These are phyloP conservation scores for Lagenorhynchus albirostris DNA, from an alignment of 2,113 vertebrate species.

Conservation along the genomic window DNA sequence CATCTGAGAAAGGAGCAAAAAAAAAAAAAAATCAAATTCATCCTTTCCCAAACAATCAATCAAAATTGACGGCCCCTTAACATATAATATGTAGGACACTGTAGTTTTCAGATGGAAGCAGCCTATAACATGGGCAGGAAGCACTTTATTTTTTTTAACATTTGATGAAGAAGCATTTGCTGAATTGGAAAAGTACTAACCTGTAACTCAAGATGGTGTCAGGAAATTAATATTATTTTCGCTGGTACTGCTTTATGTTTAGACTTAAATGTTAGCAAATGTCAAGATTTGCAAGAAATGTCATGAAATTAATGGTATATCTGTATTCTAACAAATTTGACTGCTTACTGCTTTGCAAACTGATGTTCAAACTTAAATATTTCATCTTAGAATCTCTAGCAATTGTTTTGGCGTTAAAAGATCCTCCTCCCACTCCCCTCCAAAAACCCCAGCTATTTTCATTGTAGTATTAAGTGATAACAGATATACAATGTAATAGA, in stretches of 20 bases:
- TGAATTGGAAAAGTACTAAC: neutral
- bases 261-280: neutral
- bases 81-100: slow-evolving; percentile 85
- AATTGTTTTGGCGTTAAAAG: neutral
- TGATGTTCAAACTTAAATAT: neutral
- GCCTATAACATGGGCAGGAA: slow-evolving; percentile 82
- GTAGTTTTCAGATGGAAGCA: slow-evolving; percentile 87
- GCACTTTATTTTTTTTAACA: slow-evolving; percentile 75
- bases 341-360: neutral
- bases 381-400: neutral
- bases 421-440: neutral
- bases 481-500: slow-evolving; percentile 20
- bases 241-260: neutral
- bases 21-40: slow-evolving; percentile 88
- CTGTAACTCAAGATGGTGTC: neutral
- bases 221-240: slow-evolving; percentile 31
- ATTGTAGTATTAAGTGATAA: slow-evolving; percentile 50
- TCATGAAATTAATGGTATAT: neutral
- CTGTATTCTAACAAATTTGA: neutral
- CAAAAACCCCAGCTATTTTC: slow-evolving; percentile 1
- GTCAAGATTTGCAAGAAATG: neutral
- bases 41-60: slow-evolving; percentile 91
- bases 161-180: slow-evolving; percentile 44
- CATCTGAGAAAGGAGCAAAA: slow-evolving; percentile 81
- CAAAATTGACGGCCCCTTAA: slow-evolving; percentile 89